Evolutionary conservation across 2,113 vertebrate species (phyloP).

Genomic region (Pitta sordida): DNA sequence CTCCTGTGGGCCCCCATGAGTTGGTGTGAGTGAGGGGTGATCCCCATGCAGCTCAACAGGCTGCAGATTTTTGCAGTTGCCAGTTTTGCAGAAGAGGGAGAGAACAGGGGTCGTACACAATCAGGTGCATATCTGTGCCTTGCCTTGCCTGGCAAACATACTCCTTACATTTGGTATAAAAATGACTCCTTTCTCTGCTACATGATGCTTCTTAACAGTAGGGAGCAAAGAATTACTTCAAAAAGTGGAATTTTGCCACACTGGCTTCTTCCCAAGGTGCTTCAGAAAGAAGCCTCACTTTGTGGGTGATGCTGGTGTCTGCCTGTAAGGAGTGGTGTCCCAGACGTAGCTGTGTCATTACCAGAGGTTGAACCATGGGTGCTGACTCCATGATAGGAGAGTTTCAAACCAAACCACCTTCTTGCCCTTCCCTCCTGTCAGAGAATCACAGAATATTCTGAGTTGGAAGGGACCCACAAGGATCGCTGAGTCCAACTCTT

Average conservation of each 20-base stretch:
- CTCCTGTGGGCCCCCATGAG: not conserved
- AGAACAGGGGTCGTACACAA: rapidly evolving
- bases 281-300: not conserved
- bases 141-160: not conserved
- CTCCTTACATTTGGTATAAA: not conserved
- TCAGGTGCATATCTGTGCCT: not conserved
- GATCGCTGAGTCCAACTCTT: no score
- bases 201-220: not conserved
- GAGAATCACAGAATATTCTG: no score
- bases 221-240: not conserved
- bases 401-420: not conserved
- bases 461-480: no score
- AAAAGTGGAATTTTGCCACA: not conserved
- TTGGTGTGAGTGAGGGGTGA: not conserved
- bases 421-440: not conserved
- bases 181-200: not conserved
- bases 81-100: not conserved
- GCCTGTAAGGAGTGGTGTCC: not conserved
- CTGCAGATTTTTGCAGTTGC: not conserved
- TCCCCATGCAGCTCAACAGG: not conserved
- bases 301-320: not conserved
- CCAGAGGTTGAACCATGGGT: not conserved
- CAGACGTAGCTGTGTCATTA: not conserved
- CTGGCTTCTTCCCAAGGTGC: not conserved
- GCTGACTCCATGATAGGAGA: not conserved